These are phyloP conservation scores for Gracilinanus agilis DNA, from an alignment of 2,113 vertebrate genomes.

Conservation along the genomic window DNA sequence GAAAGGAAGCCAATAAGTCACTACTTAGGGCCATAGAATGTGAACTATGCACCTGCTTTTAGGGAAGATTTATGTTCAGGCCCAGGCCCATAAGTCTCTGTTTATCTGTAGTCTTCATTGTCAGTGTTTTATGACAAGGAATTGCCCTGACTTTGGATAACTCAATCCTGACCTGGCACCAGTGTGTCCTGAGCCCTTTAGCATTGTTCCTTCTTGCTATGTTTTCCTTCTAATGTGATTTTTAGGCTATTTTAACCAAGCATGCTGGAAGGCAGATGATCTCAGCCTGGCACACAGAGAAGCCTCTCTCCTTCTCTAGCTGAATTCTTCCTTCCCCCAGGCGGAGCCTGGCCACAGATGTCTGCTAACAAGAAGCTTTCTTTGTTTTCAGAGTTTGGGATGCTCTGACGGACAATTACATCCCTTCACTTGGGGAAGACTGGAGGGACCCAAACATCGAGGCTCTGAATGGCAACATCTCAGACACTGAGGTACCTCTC, in stretches of 20 bases:
- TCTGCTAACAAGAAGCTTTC: slow-evolving; percentile 77
- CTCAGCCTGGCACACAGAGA: slow-evolving; percentile 73
- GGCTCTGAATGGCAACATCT: slow-evolving; percentile 91
- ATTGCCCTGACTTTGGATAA: slow-evolving; percentile 1
- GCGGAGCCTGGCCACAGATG: slow-evolving; percentile 66
- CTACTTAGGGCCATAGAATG: slow-evolving; percentile 5
- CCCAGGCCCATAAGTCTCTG: background rate
- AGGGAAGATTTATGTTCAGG: slow-evolving; percentile 25
- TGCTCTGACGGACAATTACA: slow-evolving; percentile 96
- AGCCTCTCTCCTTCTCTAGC: slow-evolving; percentile 48
- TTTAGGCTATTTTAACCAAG: slow-evolving; percentile 38
- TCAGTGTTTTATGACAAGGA: background rate
- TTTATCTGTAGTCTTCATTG: background rate
- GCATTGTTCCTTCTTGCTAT: background rate
- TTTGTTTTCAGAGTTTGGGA: slow-evolving; percentile 92
- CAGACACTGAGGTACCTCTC: slow-evolving; percentile 90
- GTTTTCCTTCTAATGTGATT: background rate
- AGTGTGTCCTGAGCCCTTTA: background rate
- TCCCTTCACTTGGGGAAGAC: slow-evolving; percentile 87
- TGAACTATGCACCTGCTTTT: background rate
- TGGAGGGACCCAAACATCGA: slow-evolving; percentile 90
- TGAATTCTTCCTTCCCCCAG: slow-evolving; percentile 61
- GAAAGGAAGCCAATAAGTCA: background rate
- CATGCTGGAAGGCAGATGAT: slow-evolving; percentile 70
- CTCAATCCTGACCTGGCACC: background rate